phyloP scores from a whole-genome alignment of 2,888 invertebrate genomes.

The Lagria hirta region DNA sequence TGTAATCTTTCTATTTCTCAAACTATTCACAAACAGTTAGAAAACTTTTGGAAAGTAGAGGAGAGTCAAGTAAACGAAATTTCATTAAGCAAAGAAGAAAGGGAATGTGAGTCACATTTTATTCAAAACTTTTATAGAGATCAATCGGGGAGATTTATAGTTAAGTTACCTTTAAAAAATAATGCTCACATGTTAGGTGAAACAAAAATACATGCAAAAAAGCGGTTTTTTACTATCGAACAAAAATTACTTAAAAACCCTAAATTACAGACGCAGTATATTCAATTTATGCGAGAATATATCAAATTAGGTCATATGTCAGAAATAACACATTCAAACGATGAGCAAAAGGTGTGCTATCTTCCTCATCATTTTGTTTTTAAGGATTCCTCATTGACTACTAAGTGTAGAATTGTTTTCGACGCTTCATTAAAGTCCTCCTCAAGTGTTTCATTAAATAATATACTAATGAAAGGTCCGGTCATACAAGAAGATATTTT shows the following conservation, averaged over 20 bases:
- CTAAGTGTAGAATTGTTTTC: conserved; percentile 36
- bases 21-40: conserved; percentile 11
- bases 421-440: conserved; percentile 28
- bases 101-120: too few species aligned
- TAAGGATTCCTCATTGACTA: conserved; percentile 31
- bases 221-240: conserved; percentile 7
- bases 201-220: conserved; percentile 6
- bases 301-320: conserved; percentile 18
- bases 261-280: conserved; percentile 7
- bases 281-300: conserved; percentile 26
- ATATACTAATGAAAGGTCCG: conserved; percentile 28
- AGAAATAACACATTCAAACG: conserved; percentile 4
- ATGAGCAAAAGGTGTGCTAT: conserved; percentile 18
- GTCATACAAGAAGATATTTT: conserved; percentile 32
- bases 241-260: conserved; percentile 4
- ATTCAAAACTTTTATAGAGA: too few species aligned
- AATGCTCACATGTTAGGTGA: conserved; percentile 9
- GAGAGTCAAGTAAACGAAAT: too few species aligned
- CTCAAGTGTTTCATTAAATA: conserved; percentile 30
- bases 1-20: not conserved
- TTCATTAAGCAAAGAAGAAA: too few species aligned
- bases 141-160: conserved; percentile 9
- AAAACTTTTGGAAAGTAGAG: conserved; percentile 34
- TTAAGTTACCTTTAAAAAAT: conserved; percentile 6
- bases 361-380: conserved; percentile 38